A percentile compares a stretch with the other conserved stretches of the same genome.
phyloP scores from a whole-genome alignment of 23 tunicate genomes.

The Styela plicata region DNA sequence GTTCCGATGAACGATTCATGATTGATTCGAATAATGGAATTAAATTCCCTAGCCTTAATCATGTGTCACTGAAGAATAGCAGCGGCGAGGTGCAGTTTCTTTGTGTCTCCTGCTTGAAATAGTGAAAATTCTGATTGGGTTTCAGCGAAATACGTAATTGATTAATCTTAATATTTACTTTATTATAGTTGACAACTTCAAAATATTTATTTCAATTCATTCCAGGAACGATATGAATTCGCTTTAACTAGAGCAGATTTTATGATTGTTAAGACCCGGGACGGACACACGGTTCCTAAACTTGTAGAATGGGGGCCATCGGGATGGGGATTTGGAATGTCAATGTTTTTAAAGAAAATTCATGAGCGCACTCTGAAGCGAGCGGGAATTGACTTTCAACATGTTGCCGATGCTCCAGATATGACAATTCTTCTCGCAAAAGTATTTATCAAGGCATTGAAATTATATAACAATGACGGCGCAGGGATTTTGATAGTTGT shows the following conservation, averaged over 20 bases:
- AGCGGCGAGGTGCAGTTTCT: too few relatives aligned
- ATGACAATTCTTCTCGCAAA: not conserved
- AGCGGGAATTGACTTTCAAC: not conserved
- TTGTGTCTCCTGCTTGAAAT: too few relatives aligned
- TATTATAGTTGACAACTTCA: too few relatives aligned
- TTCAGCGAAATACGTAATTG: too few relatives aligned
- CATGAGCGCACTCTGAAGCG: not conserved
- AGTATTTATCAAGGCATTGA: not conserved
- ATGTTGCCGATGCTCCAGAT: not conserved
- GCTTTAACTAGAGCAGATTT: not conserved
- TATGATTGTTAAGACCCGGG: not conserved
- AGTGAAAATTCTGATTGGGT: too few relatives aligned
- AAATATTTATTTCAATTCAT: too few relatives aligned
- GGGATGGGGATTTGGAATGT: not conserved
- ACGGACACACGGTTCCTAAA: not conserved
- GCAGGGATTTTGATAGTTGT: not conserved
- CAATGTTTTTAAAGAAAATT: not conserved
- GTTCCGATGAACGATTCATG: too few relatives aligned
- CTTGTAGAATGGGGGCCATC: not conserved
- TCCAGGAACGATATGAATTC: not conserved
- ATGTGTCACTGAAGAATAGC: too few relatives aligned
- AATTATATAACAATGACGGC: not conserved
- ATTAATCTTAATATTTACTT: too few relatives aligned
- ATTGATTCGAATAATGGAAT: too few relatives aligned
- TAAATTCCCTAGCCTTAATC: too few relatives aligned